Percentiles rank a stretch among this genome's conserved stretches.
Evolutionary conservation across 2,113 vertebrate genomes (phyloP).

Genomic region (Todiramphus saurophagus): DNA sequence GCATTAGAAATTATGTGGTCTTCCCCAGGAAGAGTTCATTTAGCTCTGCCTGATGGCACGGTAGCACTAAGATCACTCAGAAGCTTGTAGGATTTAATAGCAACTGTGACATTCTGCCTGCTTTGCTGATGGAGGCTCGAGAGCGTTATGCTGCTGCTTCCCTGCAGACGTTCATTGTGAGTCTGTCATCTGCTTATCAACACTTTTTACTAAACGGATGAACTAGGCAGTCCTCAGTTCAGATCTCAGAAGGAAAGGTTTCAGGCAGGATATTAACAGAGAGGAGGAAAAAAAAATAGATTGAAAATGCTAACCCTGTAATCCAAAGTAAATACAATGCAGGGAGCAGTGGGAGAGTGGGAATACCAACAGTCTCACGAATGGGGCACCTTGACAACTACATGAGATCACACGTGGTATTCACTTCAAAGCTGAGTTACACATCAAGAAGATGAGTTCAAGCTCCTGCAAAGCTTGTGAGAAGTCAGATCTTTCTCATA

Average conservation of each 20-base stretch:
- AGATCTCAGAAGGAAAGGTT: neutral
- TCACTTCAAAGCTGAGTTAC: neutral
- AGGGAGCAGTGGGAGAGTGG: neutral
- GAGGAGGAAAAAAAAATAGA: neutral
- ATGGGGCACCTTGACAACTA: neutral
- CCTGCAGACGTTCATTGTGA: neutral
- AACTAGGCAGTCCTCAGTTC: neutral
- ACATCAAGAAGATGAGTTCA: neutral
- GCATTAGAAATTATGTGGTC: neutral
- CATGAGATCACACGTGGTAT: neutral
- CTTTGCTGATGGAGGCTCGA: neutral
- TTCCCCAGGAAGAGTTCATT: neutral
- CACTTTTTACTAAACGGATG: neutral
- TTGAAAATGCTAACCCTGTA: slow-evolving; percentile 18
- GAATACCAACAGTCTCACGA: neutral
- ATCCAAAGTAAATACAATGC: slow-evolving; percentile 4
- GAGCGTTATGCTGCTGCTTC: neutral
- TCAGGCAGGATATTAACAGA: neutral
- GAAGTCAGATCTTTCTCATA: neutral
- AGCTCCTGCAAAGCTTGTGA: neutral
- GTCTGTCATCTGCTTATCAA: neutral
- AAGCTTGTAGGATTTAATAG: neutral
- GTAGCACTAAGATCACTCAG: neutral
- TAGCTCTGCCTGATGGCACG: neutral
- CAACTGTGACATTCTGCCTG: neutral